These are phyloP conservation scores for Cyprinella venusta DNA, from an alignment of 2,797 vertebrate species.

Conservation along the genomic window DNA sequence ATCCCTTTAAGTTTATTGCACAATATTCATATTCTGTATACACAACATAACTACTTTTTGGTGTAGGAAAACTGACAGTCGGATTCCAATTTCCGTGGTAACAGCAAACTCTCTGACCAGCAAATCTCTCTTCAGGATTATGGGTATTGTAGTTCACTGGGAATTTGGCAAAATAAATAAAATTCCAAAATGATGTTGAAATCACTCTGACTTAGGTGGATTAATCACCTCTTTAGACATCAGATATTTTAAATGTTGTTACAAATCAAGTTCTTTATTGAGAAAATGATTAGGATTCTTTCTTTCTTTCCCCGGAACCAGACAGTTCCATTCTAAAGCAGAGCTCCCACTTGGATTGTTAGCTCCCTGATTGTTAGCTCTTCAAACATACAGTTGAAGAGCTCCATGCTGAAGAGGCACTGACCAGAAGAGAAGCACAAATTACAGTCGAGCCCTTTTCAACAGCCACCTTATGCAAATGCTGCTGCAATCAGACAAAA, in stretches of 20 bases:
- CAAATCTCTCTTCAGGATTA: not conserved
- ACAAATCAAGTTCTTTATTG: not conserved
- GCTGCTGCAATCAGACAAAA: slow-evolving; percentile 61
- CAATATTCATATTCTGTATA: too few relatives aligned
- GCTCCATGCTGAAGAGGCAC: slow-evolving; percentile 16
- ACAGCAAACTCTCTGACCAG: not conserved
- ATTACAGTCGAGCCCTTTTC: slow-evolving; percentile 49
- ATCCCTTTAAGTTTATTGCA: too few relatives aligned
- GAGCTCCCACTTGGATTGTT: slow-evolving; percentile 38
- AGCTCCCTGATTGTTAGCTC: slow-evolving; percentile 46
- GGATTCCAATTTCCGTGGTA: not conserved
- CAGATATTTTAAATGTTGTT: not conserved
- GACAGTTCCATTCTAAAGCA: slow-evolving; percentile 54
- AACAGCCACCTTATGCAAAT: slow-evolving; percentile 57
- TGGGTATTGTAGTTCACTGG: not conserved
- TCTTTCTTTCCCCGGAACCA: not conserved
- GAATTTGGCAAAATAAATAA: not conserved
- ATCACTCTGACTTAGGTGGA: not conserved
- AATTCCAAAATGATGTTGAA: not conserved
- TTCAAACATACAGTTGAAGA: slow-evolving; percentile 35
- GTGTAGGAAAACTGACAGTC: too few relatives aligned
- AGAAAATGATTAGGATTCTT: not conserved
- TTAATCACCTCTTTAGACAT: not conserved
- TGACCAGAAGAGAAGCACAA: slow-evolving; percentile 38
- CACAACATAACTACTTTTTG: too few relatives aligned